These are phyloP conservation scores for Pongo abelii DNA, from an alignment of 2,113 vertebrate genomes.

Conservation along the genomic window DNA sequence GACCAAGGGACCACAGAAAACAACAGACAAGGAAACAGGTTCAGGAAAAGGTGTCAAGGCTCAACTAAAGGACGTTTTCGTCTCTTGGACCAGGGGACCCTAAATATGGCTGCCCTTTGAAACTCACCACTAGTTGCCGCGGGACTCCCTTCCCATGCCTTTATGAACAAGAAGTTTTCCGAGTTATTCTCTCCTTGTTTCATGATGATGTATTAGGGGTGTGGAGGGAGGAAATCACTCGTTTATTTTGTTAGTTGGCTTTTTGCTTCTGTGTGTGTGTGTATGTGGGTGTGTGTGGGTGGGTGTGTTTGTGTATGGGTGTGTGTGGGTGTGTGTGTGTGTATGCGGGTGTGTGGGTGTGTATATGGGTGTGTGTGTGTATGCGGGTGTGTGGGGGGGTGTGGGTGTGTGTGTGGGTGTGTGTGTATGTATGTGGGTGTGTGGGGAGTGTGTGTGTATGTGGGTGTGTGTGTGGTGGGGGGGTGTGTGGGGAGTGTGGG, in stretches of 20 bases:
- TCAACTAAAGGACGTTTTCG: neutral
- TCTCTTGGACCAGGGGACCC: neutral
- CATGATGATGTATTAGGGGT: neutral
- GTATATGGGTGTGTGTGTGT: neutral
- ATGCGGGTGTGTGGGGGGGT: no score
- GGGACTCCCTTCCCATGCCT: neutral
- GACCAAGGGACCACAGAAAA: neutral
- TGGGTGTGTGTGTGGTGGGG: neutral
- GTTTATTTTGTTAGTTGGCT: neutral
- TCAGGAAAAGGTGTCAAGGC: neutral
- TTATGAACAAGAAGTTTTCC: neutral
- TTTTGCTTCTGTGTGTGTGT: neutral
- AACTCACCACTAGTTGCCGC: neutral
- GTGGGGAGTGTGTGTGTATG: neutral
- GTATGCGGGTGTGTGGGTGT: neutral
- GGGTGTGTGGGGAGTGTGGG: no score
- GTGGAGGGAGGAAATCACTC: neutral
- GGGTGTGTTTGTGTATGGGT: neutral
- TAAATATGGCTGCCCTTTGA: neutral
- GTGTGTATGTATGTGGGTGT: no score
- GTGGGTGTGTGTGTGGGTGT: no score
- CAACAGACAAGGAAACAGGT: neutral
- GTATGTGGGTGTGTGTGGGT: neutral
- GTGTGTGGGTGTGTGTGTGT: neutral
- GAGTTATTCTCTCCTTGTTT: neutral